Base-by-base conservation (phyloP, 2,113 vertebrate species). In the Salvelinus alpinus region DNA sequence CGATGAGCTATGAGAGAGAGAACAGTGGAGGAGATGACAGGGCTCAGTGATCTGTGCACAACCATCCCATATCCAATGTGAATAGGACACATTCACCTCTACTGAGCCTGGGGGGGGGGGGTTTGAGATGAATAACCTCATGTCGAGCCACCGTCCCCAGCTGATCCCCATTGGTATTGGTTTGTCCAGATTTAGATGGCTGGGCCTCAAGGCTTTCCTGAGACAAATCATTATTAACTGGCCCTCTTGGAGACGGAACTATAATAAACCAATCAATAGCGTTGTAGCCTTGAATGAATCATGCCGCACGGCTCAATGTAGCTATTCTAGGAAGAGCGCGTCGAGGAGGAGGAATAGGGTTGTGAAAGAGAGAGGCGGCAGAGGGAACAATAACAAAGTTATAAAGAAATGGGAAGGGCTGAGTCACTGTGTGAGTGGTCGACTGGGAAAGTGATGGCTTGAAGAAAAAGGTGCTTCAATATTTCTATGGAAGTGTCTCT, bases 261-360 rank as follows among this genome's bases (percentile, higher is more conserved):
- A 86, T 82, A 87, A 87, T 85, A 88, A 90, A 78, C 78, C 44
- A 85, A 92, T 92, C 91, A 89, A 90, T 93, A 91, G 51, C 8
- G 82, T 34, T 13, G 84, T 47, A 72, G 73, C 78, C 72, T 74
- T 86, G 86, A 87, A 87, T 84, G 87, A 91, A 90, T 84, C 82
- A 78, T 14, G 16, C 51, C 12, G 77, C 75, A 84, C 44, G 74
- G 80, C 79, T 86, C 77, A 77, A 85, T 83, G 78, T 25, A 73
- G 86, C 86, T 86, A 86, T 87, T 85, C 79, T 86, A 83, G 87
- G 86, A 85, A 72, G 68, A 64, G 74, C 72, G 71, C 72, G 71
- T 5, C 18, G 70, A 70, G 72, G 57, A 34, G 1, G 1, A 60
- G 72, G 22, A 64, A 79, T 18, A 59, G 70, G 85, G 77, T 82